Evolutionary conservation across 37 sponge, comb jelly and placozoan species (phyloP).

Genomic region (Chondrosia reniformis): DNA sequence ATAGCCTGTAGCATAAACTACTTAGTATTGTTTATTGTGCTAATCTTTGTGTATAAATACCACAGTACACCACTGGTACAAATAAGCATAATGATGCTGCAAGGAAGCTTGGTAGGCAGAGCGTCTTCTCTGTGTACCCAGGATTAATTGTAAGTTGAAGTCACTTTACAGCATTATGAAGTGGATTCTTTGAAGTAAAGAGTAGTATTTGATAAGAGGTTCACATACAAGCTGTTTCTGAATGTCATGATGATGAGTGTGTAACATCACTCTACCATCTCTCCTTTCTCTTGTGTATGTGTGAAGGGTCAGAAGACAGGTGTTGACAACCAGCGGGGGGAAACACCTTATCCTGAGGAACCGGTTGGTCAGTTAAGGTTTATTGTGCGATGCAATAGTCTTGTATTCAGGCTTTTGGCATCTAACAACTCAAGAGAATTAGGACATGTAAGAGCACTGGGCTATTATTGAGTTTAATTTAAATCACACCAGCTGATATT

Average conservation of each 20-base stretch:
- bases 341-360: constrained; percentile 40
- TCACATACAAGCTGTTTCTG: no score
- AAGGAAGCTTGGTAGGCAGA: constrained; percentile 34
- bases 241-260: neutral
- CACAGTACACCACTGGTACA: constrained; percentile 30
- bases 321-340: neutral
- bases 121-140: constrained; percentile 70
- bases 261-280: neutral
- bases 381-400: constrained; percentile 32
- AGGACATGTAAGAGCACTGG: constrained; percentile 35
- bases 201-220: no score
- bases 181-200: no score
- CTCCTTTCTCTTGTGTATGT: neutral
- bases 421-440: constrained; percentile 32
- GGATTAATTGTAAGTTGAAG: constrained; percentile 46
- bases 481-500: no score
- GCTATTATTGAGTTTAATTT: no score
- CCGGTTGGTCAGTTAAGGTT: constrained; percentile 41
- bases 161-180: neutral
- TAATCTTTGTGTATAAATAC: neutral
- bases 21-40: neutral
- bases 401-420: constrained; percentile 35
- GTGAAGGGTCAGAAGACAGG: neutral
- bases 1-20: neutral
- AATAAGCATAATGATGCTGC: constrained; percentile 19